Evolutionary conservation across 1,140 invertebrate genomes (phyloP), one percentile per base, ranked within the genome.

Genomic region (Spodoptera litura): DNA sequence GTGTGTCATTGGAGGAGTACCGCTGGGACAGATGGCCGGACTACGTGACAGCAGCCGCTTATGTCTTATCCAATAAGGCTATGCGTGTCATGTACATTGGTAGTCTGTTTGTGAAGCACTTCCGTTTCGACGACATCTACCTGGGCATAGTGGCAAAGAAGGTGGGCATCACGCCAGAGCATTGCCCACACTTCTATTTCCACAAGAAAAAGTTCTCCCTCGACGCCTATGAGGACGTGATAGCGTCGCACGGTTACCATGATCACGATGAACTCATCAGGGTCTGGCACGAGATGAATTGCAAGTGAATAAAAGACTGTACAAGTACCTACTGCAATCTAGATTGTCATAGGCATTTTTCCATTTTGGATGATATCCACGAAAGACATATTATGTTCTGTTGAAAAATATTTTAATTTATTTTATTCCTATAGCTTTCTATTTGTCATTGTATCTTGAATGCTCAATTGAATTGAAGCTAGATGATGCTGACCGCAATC

Each of bases 31-130:
- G 96, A 78, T 99, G 97, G 97, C 98, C 98, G 15, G 97, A 98
- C 0, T 99, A 99, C 93, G 96, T 98, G 0, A 98, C 98, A 1
- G 98, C 98, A 2, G 98, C 98, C 6, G 96, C 97, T n/a, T 98
- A 97, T 85, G 93, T 99, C 11, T 77, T 99, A 5, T 98, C 98
- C 0, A 96, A 96, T 81, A 95, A 96, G 84, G 96, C 97, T 0
- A 93, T 98, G 62, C 88, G 96, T 13, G 95, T 96, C 49, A 95
- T 99, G 88, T 98, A 98, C 85, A 96, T 96, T 79, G 96, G 96
- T n/a, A 98, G 97, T 91, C 95, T 96, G 49, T 98, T 96, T 82
- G 97, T 97, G 11, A 97, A 98, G 87, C 96, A 97, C 88, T 98
- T 98, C 75, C 95, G 96, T 64, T 99, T 99, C 91, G 98, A 99